These are phyloP conservation scores for Phocides pigmalion DNA, from an alignment of 1,140 invertebrate genomes.

Conservation along the genomic window DNA sequence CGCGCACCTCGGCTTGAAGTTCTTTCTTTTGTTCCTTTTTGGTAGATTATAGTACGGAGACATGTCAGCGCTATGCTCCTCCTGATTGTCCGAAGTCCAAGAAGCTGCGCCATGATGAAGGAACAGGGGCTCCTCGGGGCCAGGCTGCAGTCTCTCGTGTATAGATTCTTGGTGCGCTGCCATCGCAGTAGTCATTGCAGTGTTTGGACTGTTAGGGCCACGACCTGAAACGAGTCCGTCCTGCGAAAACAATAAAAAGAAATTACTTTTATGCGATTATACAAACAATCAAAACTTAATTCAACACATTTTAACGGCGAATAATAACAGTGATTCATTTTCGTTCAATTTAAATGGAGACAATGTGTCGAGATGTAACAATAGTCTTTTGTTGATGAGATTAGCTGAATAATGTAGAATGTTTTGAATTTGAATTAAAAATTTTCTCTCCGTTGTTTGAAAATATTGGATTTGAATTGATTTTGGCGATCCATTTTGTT, in stretches of 20 bases:
- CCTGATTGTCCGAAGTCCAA: conserved; percentile 69
- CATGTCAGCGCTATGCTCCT: conserved; percentile 77
- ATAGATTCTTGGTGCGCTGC: conserved; percentile 78
- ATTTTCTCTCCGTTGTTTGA: conserved; percentile 74
- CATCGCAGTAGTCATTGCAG: conserved; percentile 82
- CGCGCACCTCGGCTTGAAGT: conserved; percentile 87
- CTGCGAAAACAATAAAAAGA: conserved; percentile 60
- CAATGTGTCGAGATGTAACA: conserved; percentile 75
- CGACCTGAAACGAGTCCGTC: conserved; percentile 70
- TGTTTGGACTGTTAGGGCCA: conserved; percentile 59
- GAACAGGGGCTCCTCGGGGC: conserved; percentile 67
- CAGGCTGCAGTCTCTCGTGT: conserved; percentile 76
- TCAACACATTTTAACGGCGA: conserved; percentile 74
- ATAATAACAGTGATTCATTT: conserved; percentile 82
- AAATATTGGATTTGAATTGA: conserved; percentile 59
- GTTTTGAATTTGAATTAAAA: conserved; percentile 74
- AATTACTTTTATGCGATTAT: conserved; percentile 55
- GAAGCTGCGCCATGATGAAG: conserved; percentile 71
- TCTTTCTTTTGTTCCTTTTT: conserved; percentile 87
- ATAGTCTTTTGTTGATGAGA: conserved; percentile 80
- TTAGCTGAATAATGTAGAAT: conserved; percentile 80
- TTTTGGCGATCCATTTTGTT: conserved; percentile 36
- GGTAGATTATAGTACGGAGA: conserved; percentile 82
- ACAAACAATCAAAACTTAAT: conserved; percentile 78
- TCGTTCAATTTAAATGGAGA: conserved; percentile 76